Evolutionary conservation across 2,888 invertebrate species (phyloP).

Genomic region (Druceiella hillmani): DNA sequence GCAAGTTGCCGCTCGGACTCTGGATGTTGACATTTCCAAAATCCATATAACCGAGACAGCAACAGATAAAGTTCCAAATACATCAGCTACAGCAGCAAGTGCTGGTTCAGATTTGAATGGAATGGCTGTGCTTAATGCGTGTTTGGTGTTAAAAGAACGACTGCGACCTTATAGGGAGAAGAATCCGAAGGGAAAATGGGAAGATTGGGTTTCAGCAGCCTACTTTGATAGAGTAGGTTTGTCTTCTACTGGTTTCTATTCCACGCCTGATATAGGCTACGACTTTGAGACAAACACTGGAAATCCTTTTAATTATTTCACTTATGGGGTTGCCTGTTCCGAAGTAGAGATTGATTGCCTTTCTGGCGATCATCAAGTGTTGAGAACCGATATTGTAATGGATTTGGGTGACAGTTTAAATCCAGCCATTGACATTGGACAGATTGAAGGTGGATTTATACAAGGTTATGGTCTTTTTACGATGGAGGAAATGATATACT

Average conservation of each 20-base stretch:
- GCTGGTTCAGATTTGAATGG: conserved; percentile 87
- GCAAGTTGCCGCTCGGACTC: conserved; percentile 74
- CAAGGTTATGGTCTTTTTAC: conserved; percentile 93
- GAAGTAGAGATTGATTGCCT: conserved; percentile 93
- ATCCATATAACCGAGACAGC: conserved; percentile 80
- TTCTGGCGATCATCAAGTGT: conserved; percentile 87
- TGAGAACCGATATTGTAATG: conserved; percentile 93
- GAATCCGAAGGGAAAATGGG: conserved; percentile 77
- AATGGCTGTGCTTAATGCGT: conserved; percentile 84
- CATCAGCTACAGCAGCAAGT: conserved; percentile 86
- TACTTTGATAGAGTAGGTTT: conserved; percentile 73
- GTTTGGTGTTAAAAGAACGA: conserved; percentile 65
- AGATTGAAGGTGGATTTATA: conserved; percentile 92
- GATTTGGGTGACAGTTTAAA: conserved; percentile 93
- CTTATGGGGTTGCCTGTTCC: conserved; percentile 79
- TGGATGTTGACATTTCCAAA: conserved; percentile 63
- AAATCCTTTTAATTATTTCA: conserved; percentile 75
- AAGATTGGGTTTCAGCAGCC: conserved; percentile 74
- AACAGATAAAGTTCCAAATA: conserved; percentile 89
- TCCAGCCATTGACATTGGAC: conserved; percentile 95
- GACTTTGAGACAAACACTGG: conserved; percentile 66
- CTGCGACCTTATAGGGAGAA: conserved; percentile 68
- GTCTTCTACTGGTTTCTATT: conserved; percentile 79
- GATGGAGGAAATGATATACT: conserved; percentile 84
- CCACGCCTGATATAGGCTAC: conserved; percentile 69